Conservation (phyloP, 2,113 vertebrate species). For the Myrmophylax atrothorax region DNA sequence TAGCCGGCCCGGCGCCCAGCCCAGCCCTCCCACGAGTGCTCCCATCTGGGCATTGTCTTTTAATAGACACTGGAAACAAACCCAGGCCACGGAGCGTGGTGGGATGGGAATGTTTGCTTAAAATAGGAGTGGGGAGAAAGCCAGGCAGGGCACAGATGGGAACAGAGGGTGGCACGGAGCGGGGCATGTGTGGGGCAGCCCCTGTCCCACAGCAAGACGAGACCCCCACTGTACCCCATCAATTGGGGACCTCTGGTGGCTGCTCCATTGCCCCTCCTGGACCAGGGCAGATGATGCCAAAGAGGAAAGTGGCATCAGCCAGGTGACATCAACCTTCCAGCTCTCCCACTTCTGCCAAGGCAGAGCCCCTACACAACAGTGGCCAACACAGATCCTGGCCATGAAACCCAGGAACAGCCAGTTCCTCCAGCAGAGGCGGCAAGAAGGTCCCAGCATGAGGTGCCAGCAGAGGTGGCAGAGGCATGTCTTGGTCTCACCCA, state of each 20-base stretch:
- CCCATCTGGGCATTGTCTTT: constrained; percentile 73
- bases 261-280: neutral
- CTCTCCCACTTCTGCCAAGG: neutral
- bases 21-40: constrained; percentile 48
- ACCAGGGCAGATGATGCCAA: neutral
- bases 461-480: neutral
- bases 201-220: accelerated
- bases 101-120: constrained; percentile 22
- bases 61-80: constrained; percentile 76
- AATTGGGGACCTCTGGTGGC: accelerated
- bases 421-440: neutral
- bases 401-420: neutral
- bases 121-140: constrained; percentile 64
- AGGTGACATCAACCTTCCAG: neutral
- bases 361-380: accelerated
- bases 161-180: neutral
- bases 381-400: accelerated
- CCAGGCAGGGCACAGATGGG: neutral
- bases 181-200: accelerated
- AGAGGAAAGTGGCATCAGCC: neutral
- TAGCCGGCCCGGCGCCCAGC: constrained; percentile 23
- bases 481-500: accelerated
- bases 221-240: neutral
- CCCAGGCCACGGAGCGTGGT: constrained; percentile 37
- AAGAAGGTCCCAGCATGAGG: neutral